These are phyloP conservation scores for Cacatua alba DNA, from an alignment of 2,113 vertebrate species.

Conservation along the genomic window DNA sequence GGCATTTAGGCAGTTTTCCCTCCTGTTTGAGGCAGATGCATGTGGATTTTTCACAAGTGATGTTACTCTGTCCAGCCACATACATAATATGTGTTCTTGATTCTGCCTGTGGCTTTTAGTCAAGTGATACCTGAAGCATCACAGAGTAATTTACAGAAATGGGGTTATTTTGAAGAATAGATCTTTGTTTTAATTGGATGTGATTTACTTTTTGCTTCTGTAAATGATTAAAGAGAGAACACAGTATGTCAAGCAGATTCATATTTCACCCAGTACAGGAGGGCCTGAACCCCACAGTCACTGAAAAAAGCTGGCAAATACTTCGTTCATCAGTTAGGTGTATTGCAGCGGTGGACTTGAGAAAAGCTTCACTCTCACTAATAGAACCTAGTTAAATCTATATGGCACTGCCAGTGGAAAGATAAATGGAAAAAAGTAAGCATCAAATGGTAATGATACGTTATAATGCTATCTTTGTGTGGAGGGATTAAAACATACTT, in stretches of 20 bases:
- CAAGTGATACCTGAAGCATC: not conserved
- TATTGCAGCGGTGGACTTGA: not conserved
- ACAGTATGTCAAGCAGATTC: fast-evolving
- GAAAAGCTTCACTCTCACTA: not conserved
- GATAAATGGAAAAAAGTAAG: not conserved
- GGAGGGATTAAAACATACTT: not conserved
- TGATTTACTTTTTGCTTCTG: not conserved
- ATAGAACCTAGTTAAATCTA: not conserved
- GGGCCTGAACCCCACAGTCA: not conserved
- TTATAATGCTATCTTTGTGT: not conserved
- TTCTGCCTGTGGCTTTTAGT: not conserved
- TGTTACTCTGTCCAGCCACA: not conserved
- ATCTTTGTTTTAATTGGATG: not conserved
- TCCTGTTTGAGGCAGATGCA: not conserved
- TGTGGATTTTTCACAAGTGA: not conserved
- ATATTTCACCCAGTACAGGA: not conserved
- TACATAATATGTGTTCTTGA: not conserved
- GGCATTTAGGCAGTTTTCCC: not conserved
- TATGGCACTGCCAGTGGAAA: not conserved
- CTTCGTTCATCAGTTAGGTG: not conserved
- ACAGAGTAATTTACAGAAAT: not conserved
- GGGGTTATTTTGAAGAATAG: not conserved
- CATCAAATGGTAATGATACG: not conserved
- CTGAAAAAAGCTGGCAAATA: not conserved
- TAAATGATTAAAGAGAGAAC: not conserved